A percentile compares a stretch with the other conserved stretches of the same genome.
Conservation (phyloP, 2,888 invertebrate species). For the Lithodes maja region DNA sequence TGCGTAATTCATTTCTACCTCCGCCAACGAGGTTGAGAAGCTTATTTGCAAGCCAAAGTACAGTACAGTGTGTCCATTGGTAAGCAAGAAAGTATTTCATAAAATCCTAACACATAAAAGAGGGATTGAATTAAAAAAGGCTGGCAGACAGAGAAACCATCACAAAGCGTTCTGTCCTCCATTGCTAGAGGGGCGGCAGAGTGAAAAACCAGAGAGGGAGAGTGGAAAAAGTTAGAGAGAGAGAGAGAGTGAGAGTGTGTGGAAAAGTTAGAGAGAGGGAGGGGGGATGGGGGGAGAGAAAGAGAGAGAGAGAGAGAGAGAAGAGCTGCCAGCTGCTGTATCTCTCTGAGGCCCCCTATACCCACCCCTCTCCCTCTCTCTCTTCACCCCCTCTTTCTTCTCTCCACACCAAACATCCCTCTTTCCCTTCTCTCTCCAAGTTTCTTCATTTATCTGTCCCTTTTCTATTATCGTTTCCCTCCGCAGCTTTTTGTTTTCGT, state of each 20-base stretch:
- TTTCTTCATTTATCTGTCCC: not conserved
- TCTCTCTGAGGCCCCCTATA: not conserved
- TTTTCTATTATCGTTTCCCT: not conserved
- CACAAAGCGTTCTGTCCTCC: not conserved
- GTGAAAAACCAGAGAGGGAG: not conserved
- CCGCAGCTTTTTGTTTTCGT: too few species aligned
- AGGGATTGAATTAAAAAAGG: not conserved
- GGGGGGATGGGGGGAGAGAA: not conserved
- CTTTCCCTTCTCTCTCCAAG: not conserved
- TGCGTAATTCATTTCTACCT: too few species aligned
- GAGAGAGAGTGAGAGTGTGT: not conserved
- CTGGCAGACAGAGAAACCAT: slow-evolving; percentile 5
- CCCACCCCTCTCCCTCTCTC: not conserved
- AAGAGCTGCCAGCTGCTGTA: not conserved
- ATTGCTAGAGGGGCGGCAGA: not conserved
- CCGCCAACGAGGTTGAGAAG: too few species aligned
- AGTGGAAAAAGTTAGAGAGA: not conserved
- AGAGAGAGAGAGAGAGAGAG: slow-evolving; percentile 28
- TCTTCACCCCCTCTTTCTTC: not conserved
- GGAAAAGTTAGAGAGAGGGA: not conserved
- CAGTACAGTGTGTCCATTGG: too few species aligned
- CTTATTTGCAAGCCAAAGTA: too few species aligned
- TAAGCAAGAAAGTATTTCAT: too few species aligned
- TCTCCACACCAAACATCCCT: not conserved
- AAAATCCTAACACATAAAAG: not conserved